phyloP scores from a whole-genome alignment of 2,797 vertebrate species.

The Aldrovandia affinis region DNA sequence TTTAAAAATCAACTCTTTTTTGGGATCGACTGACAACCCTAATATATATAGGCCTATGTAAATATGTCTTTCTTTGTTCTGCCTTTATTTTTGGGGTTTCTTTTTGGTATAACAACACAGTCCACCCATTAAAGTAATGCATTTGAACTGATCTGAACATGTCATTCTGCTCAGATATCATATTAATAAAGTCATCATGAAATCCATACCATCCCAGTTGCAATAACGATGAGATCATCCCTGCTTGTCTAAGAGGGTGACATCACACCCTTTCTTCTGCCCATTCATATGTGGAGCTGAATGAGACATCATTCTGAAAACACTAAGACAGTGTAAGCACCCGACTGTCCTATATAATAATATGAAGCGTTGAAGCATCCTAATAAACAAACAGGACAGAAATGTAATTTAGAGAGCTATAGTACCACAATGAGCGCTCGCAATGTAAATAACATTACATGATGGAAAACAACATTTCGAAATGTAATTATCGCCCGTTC shows the following conservation, averaged over 20 bases:
- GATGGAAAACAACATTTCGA: neutral
- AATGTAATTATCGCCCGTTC: neutral
- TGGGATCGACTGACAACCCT: no score
- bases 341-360: neutral
- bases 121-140: neutral
- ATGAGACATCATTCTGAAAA: neutral
- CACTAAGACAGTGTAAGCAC: neutral
- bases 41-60: neutral
- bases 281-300: neutral
- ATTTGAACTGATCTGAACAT: neutral
- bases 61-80: neutral
- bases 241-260: conserved; percentile 4
- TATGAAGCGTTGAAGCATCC: neutral
- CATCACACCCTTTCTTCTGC: neutral
- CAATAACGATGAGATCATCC: neutral
- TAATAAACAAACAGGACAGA: neutral
- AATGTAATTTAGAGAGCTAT: neutral
- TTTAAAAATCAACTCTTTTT: no score
- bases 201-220: neutral
- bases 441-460: conserved; percentile 34
- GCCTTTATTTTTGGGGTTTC: neutral
- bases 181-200: neutral
- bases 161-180: neutral
- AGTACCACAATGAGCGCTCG: conserved; percentile 3
- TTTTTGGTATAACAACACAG: neutral